Base-by-base conservation (phyloP, 2,888 invertebrate genomes). In the Meteorus cinctellus region DNA sequence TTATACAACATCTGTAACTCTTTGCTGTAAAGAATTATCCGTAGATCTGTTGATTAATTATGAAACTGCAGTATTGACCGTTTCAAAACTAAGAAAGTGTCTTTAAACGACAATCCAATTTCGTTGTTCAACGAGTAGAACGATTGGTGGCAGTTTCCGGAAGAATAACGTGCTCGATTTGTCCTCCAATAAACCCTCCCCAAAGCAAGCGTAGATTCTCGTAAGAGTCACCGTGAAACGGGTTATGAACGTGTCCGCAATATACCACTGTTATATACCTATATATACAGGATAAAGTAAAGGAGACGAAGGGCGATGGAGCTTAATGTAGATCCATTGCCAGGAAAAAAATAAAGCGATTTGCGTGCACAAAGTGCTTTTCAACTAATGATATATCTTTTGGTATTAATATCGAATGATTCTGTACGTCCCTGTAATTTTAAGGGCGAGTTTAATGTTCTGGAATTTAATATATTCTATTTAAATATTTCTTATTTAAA, bases 261-360 rank as follows among this genome's bases (percentile, higher is more conserved):
- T 73, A 76, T 75, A 29, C 65, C 34, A 66, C 51, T 45, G 68
- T 65, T 75, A 63, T 62, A 60, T 48, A 62, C 14, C 36, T 36
- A 59, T 12, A 65, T 19, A n/a, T 10, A 55, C 6, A 41, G 41
- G 12, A 41, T 41, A 36, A 72, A 69, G 59, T 41, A 19, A 62
- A 48, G 55, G 62, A 59, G 51, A 73, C 62, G 70, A 72, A 72
- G 14, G 55, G 67, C 59, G 27, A 29, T 12, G 8, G 41, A n/a
- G 69, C 45, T 74, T 73, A 78, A 79, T 70, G 67, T 69, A 70
- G 78, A 78, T 79, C 78, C 75, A 78, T 79, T 72, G 67, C 60
- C 62, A 4, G 45, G 45, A 36, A 36, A 27, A 36, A 45, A 60
- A 8, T 24, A 24, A 41, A 41, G 41, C 19, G n/a, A 19, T 55